Evolutionary conservation across 1,140 invertebrate genomes (phyloP), one percentile per base, ranked within the genome.

Genomic region (Monochamus saltuarius): DNA sequence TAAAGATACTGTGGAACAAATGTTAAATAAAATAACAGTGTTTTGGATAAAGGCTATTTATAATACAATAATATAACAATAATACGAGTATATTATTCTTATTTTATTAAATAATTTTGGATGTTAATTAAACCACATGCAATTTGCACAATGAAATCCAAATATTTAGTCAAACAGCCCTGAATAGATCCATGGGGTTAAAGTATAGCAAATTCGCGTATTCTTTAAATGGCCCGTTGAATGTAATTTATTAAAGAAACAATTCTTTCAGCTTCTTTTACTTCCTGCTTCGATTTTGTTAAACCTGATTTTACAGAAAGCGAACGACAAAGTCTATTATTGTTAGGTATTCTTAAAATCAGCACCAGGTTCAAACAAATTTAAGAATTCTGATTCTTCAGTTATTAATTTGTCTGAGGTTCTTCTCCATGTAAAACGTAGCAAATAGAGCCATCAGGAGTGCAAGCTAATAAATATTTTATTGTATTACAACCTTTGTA

Each of bases 351-450:
- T 75, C 70, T 77, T 73, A 7, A 78, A 61, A 45, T 34, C 22
- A 57, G 36, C 61, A 16, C 64, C 52, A 1, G 42, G 7, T 35
- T 62, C 61, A n/a, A 78, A 40, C 34, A 62, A 2, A 37, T 76
- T 58, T 34, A 78, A 59, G 57, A 65, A 75, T 14, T 60, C 56
- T 65, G 66, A 68, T 55, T 73, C 54, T 68, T 79, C 61, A 4
- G 76, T 63, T 50, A 79, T 66, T 17, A 64, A 46, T 13, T 62
- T 62, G 70, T 79, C 76, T 34, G 67, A 68, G 9, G 67, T 65
- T 60, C 73, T 65, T 22, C 78, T 77, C 74, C 77, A 51, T 69
- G 51, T 7, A 77, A 80, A 35, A 80, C 67, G 79, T 68, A 80
- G 66, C 73, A 77, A 9, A 78, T 69, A 11, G 74, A 68, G 0